Base-by-base conservation (phyloP, 2,113 vertebrate genomes). In the western clawed frog (Xenopus tropicalis) region DNA sequence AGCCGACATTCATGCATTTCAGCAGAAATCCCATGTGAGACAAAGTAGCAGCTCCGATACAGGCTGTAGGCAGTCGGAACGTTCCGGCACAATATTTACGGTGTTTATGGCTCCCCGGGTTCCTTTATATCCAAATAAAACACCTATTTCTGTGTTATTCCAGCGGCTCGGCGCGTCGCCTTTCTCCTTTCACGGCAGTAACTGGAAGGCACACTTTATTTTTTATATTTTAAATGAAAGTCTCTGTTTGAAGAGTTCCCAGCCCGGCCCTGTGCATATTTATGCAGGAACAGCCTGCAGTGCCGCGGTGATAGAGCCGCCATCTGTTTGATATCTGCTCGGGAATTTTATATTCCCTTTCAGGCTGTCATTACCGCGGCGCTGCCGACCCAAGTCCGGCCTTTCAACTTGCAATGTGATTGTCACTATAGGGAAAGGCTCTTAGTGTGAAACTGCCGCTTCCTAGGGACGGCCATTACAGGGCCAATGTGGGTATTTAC, bases 251-350 rank as follows among this genome's bases (percentile, higher is more conserved):
- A 71, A 52, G 42, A 16, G 20, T 23, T 71, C 62, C 58, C 43
- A 61, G 37, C 23, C 25, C 1, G 6, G 29, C 12, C 59, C 62
- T 71, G 58, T 62, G 44, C 70, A 71, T 71, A 71, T 71, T 25
- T n/a, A 71, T 71, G 17, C 13, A 21, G 22, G 43, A 71, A 62
- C 69, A 52, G 70, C 70, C 61, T 72, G 54, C 14, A 72, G 61
- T 54, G 19, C 9, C 11, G 11, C 44, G 10, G 46, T 2, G 14
- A 63, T 21, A 29, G 46, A 48, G 13, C 42, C 10, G 25, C 70
- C 70, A 64, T 64, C 70, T 72, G 70, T 56, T 10, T 37, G 23
- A 37, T 37, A 52, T 51, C 22, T 13, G 22, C 44, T n/a, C 57
- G 44, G 8, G 21, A 48, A 70, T 62, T 3, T 8, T 12, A 69